Conservation (phyloP, 2,888 invertebrate species). For the Ceraclea dissimilis region DNA sequence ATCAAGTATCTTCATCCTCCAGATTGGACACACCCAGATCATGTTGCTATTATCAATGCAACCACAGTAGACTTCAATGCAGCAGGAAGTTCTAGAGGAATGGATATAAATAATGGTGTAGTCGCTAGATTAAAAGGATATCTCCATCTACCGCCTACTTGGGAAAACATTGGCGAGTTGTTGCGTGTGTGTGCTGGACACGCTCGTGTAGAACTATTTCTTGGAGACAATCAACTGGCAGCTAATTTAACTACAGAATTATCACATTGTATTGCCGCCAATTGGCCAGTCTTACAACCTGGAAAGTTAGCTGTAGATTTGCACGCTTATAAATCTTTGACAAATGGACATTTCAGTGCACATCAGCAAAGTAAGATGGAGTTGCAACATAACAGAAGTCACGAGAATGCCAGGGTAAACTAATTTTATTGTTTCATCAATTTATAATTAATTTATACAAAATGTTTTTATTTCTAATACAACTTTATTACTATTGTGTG, state of each 20-base stretch:
- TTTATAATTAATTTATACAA: conserved; percentile 1
- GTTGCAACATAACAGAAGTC: conserved; percentile 64
- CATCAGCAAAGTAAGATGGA: conserved; percentile 77
- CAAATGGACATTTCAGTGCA: conserved; percentile 51
- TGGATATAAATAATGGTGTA: conserved; percentile 63
- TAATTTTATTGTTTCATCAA: no score
- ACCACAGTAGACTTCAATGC: conserved; percentile 75
- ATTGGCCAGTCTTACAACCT: conserved; percentile 57
- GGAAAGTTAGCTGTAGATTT: conserved; percentile 61
- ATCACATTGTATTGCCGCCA: conserved; percentile 61
- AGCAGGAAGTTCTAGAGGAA: conserved; percentile 62
- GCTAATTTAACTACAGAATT: conserved; percentile 61
- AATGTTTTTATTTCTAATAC: no score
- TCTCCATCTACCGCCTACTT: conserved; percentile 68
- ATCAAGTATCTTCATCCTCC: conserved; percentile 82
- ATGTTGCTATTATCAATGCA: conserved; percentile 77
- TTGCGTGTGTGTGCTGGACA: conserved; percentile 73
- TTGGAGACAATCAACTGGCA: conserved; percentile 48
- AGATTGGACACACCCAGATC: conserved; percentile 83
- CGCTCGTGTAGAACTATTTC: conserved; percentile 59
- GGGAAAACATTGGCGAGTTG: conserved; percentile 60
- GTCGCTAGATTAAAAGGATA: conserved; percentile 70
- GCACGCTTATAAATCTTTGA: conserved; percentile 55
- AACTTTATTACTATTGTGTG: not conserved
- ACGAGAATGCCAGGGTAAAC: conserved; percentile 65